These are phyloP conservation scores for Camponotus vicinus DNA, from an alignment of 1,140 invertebrate genomes.

Conservation along the genomic window DNA sequence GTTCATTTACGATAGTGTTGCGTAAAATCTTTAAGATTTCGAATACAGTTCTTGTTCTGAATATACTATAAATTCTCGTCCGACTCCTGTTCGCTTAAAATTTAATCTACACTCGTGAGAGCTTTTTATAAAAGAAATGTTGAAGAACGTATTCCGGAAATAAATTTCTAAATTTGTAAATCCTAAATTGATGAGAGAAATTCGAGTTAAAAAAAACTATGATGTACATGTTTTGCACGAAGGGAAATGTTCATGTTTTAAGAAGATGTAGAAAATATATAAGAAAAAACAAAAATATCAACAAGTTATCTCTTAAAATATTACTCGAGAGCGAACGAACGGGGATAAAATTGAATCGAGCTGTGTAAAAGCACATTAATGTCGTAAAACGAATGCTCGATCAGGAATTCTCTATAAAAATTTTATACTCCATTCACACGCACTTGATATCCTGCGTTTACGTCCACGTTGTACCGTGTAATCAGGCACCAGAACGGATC, in stretches of 20 bases:
- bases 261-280: not conserved
- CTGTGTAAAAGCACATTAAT: slow-evolving; percentile 27
- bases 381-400: slow-evolving; percentile 54
- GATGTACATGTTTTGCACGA: not conserved
- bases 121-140: not conserved
- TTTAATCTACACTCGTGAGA: not conserved
- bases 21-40: not conserved
- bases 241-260: not conserved
- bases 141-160: not conserved
- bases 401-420: slow-evolving; percentile 61
- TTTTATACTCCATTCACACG: slow-evolving; percentile 45
- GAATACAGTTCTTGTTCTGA: not conserved
- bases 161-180: not conserved
- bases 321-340: not conserved
- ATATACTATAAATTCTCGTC: not conserved
- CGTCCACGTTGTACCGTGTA: slow-evolving; percentile 6
- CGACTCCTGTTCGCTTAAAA: no score
- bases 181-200: not conserved
- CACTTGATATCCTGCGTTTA: slow-evolving; percentile 17
- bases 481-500: not conserved
- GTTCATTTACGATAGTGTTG: slow-evolving; percentile 1
- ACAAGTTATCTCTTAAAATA: slow-evolving; percentile 13
- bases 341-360: slow-evolving; percentile 38
- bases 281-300: not conserved
- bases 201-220: not conserved